phyloP scores from a whole-genome alignment of 2,113 vertebrate genomes.

The Cyanoliseus patagonus region DNA sequence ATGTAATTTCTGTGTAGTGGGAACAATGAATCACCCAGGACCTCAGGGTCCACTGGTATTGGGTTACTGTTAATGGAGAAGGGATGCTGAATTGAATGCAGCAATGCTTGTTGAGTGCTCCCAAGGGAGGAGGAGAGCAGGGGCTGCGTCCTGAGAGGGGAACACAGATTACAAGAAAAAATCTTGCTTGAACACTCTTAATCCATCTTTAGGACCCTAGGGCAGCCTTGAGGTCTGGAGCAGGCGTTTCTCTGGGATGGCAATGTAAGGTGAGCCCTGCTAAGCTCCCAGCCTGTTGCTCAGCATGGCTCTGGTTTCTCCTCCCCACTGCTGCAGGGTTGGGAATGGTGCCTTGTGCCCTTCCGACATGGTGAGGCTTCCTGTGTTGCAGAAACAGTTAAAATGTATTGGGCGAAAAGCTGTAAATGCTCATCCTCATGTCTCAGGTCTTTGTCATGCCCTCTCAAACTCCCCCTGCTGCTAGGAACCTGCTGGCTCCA shows the following conservation, averaged over 20 bases:
- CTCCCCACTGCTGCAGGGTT: not conserved
- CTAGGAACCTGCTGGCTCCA: not conserved
- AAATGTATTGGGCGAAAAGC: not conserved
- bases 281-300: not conserved
- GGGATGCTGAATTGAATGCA: slow-evolving; percentile 9
- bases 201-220: not conserved
- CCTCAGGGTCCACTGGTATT: not conserved
- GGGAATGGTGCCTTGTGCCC: accelerated
- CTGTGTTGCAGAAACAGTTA: not conserved
- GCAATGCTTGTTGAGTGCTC: not conserved
- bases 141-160: not conserved
- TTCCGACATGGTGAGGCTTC: not conserved
- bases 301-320: not conserved
- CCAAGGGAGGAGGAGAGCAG: not conserved
- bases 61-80: slow-evolving; percentile 24
- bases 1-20: not conserved
- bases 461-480: not conserved
- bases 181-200: not conserved
- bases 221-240: not conserved
- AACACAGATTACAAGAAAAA: not conserved
- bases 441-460: not conserved
- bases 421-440: not conserved
- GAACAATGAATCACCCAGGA: not conserved
- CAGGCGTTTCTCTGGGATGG: not conserved
- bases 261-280: not conserved